These are phyloP conservation scores for Scaptomyza flava DNA, from an alignment of 2,888 invertebrate species.

Conservation along the genomic window DNA sequence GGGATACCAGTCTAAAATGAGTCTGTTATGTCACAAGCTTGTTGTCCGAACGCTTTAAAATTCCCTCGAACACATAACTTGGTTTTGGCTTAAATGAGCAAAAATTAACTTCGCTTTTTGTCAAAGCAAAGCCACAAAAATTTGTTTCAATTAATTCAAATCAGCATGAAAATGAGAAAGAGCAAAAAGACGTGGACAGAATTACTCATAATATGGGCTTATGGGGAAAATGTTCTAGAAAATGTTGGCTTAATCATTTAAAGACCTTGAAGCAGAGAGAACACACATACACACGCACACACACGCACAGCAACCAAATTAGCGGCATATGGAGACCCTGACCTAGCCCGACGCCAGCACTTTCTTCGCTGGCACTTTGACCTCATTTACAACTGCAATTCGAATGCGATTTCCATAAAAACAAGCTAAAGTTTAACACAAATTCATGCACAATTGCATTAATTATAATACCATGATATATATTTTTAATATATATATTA, in stretches of 20 bases:
- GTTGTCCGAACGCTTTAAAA: constrained; percentile 11
- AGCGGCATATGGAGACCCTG: background rate
- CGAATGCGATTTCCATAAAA: constrained; percentile 36
- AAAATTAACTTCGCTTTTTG: background rate
- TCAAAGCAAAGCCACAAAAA: constrained; percentile 1
- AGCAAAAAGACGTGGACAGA: background rate
- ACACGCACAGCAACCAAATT: background rate
- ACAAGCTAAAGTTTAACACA: constrained; percentile 36
- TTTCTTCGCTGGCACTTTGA: constrained; percentile 42
- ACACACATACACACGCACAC: background rate
- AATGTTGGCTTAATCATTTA: constrained; percentile 10
- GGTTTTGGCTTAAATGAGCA: background rate
- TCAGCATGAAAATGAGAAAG: background rate
- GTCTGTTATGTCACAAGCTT: constrained; percentile 54
- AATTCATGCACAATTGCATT: constrained; percentile 38
- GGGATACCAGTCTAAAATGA: constrained; percentile 6
- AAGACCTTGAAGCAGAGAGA: constrained; percentile 12
- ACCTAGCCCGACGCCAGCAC: background rate
- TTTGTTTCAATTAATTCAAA: constrained; percentile 11
- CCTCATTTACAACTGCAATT: constrained; percentile 62
- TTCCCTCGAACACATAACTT: background rate
- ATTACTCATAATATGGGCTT: constrained; percentile 10
- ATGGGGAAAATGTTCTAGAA: background rate
- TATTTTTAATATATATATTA: constrained; percentile 1
- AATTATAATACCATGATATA: constrained; percentile 11